A percentile compares a stretch with the other conserved stretches of the same genome.
These are phyloP conservation scores for Heliothis virescens DNA, from an alignment of 1,140 invertebrate species.

Conservation along the genomic window DNA sequence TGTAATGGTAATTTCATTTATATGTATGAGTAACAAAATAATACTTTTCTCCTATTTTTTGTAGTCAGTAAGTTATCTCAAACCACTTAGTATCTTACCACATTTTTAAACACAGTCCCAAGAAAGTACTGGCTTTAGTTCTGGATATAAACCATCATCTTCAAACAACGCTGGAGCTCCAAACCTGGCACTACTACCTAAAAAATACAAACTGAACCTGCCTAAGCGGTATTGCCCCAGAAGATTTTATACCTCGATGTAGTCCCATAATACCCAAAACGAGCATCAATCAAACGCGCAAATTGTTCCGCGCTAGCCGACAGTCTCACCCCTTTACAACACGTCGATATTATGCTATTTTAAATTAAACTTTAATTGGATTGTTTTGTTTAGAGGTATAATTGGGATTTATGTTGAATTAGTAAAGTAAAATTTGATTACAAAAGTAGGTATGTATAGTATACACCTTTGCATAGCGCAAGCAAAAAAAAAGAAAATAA, in stretches of 20 bases:
- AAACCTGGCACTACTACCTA: no score
- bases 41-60: no score
- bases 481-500: no score
- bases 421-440: background rate
- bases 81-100: no score
- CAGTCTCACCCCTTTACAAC: constrained; percentile 64
- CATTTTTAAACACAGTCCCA: no score
- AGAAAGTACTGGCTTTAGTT: no score
- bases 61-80: no score
- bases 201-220: background rate
- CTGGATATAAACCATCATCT: no score
- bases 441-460: background rate
- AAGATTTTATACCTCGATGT: constrained; percentile 26
- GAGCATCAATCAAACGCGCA: constrained; percentile 74
- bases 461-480: no score
- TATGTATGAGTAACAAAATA: no score
- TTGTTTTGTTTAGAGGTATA: background rate
- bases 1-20: no score
- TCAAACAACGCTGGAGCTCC: no score
- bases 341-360: constrained; percentile 50
- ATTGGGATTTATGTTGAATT: background rate
- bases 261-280: constrained; percentile 63
- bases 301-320: constrained; percentile 70
- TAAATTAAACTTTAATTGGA: constrained; percentile 37
- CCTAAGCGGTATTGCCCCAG: constrained; percentile 30